A percentile compares a stretch with the other conserved stretches of the same genome.
These are phyloP conservation scores for Ariolimax columbianus DNA, from an alignment of 2,888 invertebrate species.

Conservation along the genomic window DNA sequence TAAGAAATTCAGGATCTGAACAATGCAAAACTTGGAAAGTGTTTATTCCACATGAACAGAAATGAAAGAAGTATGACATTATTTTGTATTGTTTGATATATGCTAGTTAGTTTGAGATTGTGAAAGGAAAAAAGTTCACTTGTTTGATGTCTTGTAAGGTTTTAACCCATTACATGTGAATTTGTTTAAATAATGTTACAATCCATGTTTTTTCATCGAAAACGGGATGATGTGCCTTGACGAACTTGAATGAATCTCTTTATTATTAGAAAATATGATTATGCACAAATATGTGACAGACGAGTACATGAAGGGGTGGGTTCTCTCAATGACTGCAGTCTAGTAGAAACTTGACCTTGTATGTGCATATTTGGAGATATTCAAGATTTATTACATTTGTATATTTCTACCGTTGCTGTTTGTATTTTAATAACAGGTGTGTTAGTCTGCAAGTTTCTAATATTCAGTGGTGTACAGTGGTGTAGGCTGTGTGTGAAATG, in stretches of 20 bases:
- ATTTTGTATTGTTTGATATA: background rate
- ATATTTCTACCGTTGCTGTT: constrained; percentile 38
- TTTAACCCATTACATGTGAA: background rate
- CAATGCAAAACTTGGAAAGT: too few species aligned
- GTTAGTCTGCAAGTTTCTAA: background rate
- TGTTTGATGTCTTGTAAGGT: constrained; percentile 3
- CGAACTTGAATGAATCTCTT: constrained; percentile 44
- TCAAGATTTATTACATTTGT: constrained; percentile 19
- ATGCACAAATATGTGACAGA: constrained; percentile 15
- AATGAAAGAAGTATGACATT: background rate
- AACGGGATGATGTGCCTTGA: constrained; percentile 43
- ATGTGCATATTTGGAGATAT: background rate
- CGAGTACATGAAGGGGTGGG: constrained; percentile 23
- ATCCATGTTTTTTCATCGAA: constrained; percentile 14
- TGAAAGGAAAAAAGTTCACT: background rate
- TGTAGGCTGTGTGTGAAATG: background rate
- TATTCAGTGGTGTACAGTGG: background rate
- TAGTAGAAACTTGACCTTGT: constrained; percentile 20
- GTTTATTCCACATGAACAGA: background rate
- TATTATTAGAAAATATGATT: background rate
- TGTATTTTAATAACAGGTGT: background rate
- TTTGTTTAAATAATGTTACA: background rate
- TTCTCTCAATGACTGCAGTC: constrained; percentile 1
- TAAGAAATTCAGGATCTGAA: too few species aligned
- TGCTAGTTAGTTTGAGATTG: background rate